Base-by-base conservation (phyloP, 2,888 invertebrate genomes). In the Venusia cambrica region DNA sequence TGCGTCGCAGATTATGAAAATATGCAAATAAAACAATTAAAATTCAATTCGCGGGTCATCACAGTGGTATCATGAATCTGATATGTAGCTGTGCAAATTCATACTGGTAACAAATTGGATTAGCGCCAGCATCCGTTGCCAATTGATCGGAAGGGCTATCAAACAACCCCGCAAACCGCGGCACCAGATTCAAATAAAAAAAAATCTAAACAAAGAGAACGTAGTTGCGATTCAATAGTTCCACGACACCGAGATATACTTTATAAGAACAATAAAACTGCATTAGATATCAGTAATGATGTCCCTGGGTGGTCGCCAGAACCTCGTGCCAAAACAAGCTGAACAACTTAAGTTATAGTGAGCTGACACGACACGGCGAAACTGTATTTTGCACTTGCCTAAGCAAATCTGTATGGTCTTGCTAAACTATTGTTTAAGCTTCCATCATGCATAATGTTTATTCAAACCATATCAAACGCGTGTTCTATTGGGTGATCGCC, bases 91-190 rank as follows among this genome's bases (percentile, higher is more conserved):
- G 51, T 62, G 56, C 54, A 60, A 44, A 56, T 45, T 70, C 70
- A 53, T 62, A 67, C 61, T 62, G 54, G 59, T 62, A 59, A 58
- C 64, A 68, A 72, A 69, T 79, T 83, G 78, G 77, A 71, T 51
- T 54, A 56, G 51, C 54, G 81, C 81, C 79, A 79, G 64, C 33
- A 33, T 51, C 45, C 42, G 43, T 57, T 74, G 79, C 76, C 77
- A 81, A 75, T 58, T 68, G 62, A 65, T 72, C 51, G 61, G 60
- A 64, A 72, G 64, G 66, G 55, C 54, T 26, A 65, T 64, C 56
- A 55, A 57, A 56, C 52, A 47, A 60, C 45, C 43, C 26, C n/a
- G n/a, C n/a, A n/a, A n/a, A n/a, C n/a, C n/a, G n/a, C n/a, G n/a
- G n/a, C n/a, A n/a, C n/a, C n/a, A n/a, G n/a, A n/a, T n/a, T n/a